A percentile compares a stretch with the other conserved stretches of the same genome.
Conservation (phyloP, 2,113 vertebrate genomes). For the Panthera uncia region DNA sequence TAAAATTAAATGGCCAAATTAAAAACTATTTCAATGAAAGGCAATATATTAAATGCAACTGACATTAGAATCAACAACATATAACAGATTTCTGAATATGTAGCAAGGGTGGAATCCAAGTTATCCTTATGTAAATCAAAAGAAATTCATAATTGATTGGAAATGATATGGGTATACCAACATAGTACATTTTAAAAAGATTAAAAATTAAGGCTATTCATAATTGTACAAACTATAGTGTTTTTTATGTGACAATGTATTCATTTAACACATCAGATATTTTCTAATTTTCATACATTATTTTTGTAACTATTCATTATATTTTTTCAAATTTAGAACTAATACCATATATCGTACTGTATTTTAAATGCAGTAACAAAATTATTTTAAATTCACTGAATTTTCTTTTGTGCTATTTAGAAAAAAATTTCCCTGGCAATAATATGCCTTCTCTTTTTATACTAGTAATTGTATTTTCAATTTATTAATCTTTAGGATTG, state of each 20-base stretch:
- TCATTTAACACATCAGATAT: background rate
- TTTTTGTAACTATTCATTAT: background rate
- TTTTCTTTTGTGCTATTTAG: background rate
- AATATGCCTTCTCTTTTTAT: slow-evolving; percentile 4
- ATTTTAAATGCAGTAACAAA: slow-evolving; percentile 40
- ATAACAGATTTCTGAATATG: slow-evolving; percentile 10
- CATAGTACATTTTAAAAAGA: slow-evolving; percentile 10
- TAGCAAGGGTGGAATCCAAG: background rate
- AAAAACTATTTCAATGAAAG: slow-evolving; percentile 7
- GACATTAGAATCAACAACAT: slow-evolving; percentile 27
- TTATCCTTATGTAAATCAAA: background rate
- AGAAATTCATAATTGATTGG: slow-evolving; percentile 28
- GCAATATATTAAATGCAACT: slow-evolving; percentile 1
- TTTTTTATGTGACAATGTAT: slow-evolving; percentile 7
- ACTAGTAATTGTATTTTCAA: slow-evolving; percentile 9
- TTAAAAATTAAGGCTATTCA: background rate
- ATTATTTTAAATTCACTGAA: slow-evolving; percentile 33
- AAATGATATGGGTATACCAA: background rate
- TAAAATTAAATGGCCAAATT: slow-evolving; percentile 33
- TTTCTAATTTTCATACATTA: slow-evolving; percentile 37
- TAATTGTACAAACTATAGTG: background rate
- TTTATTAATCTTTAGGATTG: slow-evolving; percentile 2
- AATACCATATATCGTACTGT: background rate
- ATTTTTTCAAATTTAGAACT: slow-evolving; percentile 29
- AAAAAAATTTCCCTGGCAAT: background rate